Base-by-base conservation (phyloP, 2,113 vertebrate species). In the Acrocephalus arundinaceus region DNA sequence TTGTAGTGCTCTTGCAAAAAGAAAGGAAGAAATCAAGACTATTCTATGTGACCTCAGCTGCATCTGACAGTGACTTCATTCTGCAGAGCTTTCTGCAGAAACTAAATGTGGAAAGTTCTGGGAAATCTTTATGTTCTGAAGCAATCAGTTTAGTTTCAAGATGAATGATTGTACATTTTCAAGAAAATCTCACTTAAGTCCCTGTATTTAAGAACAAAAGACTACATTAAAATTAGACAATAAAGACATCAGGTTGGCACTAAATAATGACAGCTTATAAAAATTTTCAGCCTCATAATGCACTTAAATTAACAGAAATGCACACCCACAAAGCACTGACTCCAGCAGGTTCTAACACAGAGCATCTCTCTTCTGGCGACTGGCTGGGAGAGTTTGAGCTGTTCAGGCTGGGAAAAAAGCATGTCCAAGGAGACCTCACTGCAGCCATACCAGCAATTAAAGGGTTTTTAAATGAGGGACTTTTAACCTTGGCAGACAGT, bases 401-500 rank as follows among this genome's bases (percentile, higher is more conserved):
- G n/a, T 11, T 62, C 41, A 48, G 30, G 14, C 35, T 54, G 65
- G 55, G 11, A n/a, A 27, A 39, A 45, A 54, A 49, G 17, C 48
- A 83, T 41, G 2, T 62, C 48, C 27, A 83, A 30, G 14, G 39
- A 76, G 17, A 62, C 1, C 9, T 83, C 41, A 27, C 10, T 55
- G 41, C n/a, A 83, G 49, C 31, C 5, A 9, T 27, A 35, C 23
- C 31, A 70, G 25, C 35, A 55, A 31, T 57, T 57, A 31, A 70
- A 35, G 9, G 1, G 4, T 54, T 72, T 45, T 41, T 65, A 10
- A 45, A 68, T 31, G 39, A 68, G 10, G 11, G 24, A 22, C 13
- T 46, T 75, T 25, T 12, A 22, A n/a, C 16, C 10, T 46, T 0
- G 0, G 16, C n/a, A 74, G 39, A n/a, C 2, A 61, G 24, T 15